Conservation (phyloP, 2,888 invertebrate species). For the Digitonthophagus gazella region DNA sequence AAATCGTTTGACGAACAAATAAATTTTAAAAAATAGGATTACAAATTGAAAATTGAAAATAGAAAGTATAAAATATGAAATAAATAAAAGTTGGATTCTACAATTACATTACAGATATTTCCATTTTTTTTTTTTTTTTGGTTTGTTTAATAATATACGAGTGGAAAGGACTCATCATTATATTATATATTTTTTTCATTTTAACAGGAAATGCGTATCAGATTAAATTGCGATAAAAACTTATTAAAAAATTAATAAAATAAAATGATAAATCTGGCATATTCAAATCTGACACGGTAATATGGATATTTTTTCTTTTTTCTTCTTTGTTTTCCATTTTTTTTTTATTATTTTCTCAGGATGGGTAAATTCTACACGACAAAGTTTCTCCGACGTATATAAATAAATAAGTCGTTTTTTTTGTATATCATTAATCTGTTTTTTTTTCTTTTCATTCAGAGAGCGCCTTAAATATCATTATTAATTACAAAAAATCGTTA, state of each 20-base stretch:
- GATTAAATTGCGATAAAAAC: slow-evolving; percentile 16
- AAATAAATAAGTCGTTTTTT: slow-evolving; percentile 38
- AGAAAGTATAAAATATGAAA: too few relatives aligned
- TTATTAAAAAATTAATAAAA: slow-evolving; percentile 1
- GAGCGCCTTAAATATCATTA: slow-evolving; percentile 16
- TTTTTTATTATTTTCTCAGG: background rate
- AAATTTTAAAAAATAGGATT: slow-evolving; percentile 28
- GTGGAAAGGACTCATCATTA: slow-evolving; percentile 33
- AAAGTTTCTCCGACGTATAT: slow-evolving; percentile 31
- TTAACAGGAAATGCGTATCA: slow-evolving; percentile 18
- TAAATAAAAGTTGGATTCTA: too few relatives aligned
- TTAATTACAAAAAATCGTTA: background rate
- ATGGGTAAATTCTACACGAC: slow-evolving; percentile 32
- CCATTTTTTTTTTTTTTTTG: slow-evolving; percentile 14
- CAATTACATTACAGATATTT: slow-evolving; percentile 46
- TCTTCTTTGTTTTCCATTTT: too few relatives aligned
- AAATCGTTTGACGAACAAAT: too few relatives aligned
- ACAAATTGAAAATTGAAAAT: slow-evolving; percentile 30
- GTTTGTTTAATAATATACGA: slow-evolving; percentile 38
- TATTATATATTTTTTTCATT: slow-evolving; percentile 18
- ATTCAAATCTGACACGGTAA: slow-evolving; percentile 20
- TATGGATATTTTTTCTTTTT: too few relatives aligned
- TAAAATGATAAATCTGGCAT: background rate
- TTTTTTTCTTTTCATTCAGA: slow-evolving; percentile 19
- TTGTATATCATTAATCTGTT: slow-evolving; percentile 21